Percentiles rank a stretch among this genome's conserved stretches.
phyloP scores from a whole-genome alignment of 1,140 invertebrate species.

The Batillaria attramentaria region DNA sequence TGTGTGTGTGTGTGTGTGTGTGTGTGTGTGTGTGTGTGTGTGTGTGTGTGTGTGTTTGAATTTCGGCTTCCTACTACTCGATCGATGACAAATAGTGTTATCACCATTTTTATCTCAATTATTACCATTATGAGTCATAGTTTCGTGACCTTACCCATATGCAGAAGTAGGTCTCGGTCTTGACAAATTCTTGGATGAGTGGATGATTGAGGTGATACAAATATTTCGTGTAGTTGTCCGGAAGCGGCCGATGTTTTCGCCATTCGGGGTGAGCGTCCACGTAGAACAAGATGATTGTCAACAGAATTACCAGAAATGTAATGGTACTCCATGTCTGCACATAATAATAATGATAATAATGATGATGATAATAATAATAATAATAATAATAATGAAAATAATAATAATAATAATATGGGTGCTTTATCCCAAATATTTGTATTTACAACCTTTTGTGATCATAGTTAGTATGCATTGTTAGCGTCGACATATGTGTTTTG shows the following conservation, averaged over 20 bases:
- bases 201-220: background rate
- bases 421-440: too few relatives aligned
- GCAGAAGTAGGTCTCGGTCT: background rate
- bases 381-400: too few relatives aligned
- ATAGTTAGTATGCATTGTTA: too few relatives aligned
- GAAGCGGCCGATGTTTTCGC: background rate
- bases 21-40: too few relatives aligned
- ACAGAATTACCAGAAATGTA: background rate
- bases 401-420: background rate
- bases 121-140: background rate
- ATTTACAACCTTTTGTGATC: too few relatives aligned
- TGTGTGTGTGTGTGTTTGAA: too few relatives aligned
- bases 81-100: too few relatives aligned
- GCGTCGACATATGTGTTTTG: too few relatives aligned
- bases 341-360: background rate
- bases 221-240: too few relatives aligned
- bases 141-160: background rate
- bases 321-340: slow-evolving; percentile 1
- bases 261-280: background rate
- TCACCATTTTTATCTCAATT: too few relatives aligned
- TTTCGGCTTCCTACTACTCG: too few relatives aligned
- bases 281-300: background rate
- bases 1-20: too few relatives aligned
- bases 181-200: background rate
- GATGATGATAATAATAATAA: background rate